Percentiles rank a stretch among this genome's conserved stretches.
phyloP scores from a whole-genome alignment of 2,797 vertebrate species.

The Neopelma chrysocephalum region DNA sequence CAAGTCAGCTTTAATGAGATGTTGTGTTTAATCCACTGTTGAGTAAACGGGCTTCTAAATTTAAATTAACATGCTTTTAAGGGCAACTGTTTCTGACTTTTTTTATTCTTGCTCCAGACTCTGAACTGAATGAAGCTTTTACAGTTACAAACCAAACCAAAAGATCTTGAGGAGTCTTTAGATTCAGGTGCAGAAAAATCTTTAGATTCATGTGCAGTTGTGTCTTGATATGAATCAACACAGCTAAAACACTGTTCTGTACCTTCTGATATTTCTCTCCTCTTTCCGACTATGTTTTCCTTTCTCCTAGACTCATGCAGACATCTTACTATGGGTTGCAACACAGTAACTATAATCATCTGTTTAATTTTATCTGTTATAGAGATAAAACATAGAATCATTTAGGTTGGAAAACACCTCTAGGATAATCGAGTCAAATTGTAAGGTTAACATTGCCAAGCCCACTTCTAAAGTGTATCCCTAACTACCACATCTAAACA shows the following conservation, averaged over 20 bases:
- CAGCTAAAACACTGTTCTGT: background rate
- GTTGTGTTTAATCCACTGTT: background rate
- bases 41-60: background rate
- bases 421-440: fast-evolving
- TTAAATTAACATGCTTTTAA: background rate
- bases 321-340: background rate
- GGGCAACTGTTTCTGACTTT: background rate
- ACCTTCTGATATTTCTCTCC: background rate
- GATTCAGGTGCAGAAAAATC: background rate
- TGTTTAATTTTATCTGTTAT: background rate
- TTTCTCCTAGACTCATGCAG: background rate
- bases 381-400: background rate
- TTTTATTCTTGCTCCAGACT: background rate
- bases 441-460: background rate
- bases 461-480: fast-evolving
- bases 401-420: background rate
- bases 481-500: background rate
- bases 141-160: background rate
- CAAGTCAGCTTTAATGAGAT: background rate
- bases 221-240: background rate
- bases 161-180: background rate
- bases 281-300: background rate
- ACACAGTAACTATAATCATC: background rate
- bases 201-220: background rate
- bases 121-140: background rate